Base-by-base conservation (phyloP, 92 coral and sea anemone genomes). In the Epizoanthus illoricatus region DNA sequence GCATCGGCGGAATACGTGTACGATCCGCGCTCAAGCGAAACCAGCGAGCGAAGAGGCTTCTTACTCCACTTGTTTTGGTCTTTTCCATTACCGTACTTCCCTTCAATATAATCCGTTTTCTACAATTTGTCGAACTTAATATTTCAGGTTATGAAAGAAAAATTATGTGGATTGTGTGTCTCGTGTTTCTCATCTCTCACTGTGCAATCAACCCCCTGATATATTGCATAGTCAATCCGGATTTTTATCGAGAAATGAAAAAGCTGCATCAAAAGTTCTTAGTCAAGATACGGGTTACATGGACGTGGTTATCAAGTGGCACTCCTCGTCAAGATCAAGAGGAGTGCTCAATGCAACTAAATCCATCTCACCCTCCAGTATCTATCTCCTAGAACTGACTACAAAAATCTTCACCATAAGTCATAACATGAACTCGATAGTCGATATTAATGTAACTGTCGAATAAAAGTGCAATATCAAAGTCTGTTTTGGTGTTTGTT, bases 221-320 rank as follows among this genome's bases (percentile, higher is more conserved):
- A 39, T 68, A 68, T 68, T 68, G 73, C 24, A 68, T 68, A 33
- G 73, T 68, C n/a, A 68, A 39, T 15, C 73, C 73, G 15, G 73
- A 68, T 12, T 68, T 68, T 68, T 68, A 68, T 68, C 52, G 73
- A 36, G 73, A 41, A 28, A 68, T 11, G 45, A 68, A 68, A 68
- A 17, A 68, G 20, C n/a, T 68, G 43, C 73, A 18, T 33, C 73
- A 68, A 68, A 68, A 68, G 3, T 23, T 68, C 47, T 68, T 68
- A 52, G 16, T 9, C 0, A 52, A 52, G 56, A 52, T 52, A 52
- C 56, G 56, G 10, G 56, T 9, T 10, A 52, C 11, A 2, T 52
- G 56, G 56, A 52, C 56, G 13, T 0, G 56, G 15, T 52, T 52
- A 11, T 52, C 56, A 52, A 52, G 56, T 9, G 56, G 56, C 10